Evolutionary conservation across 2,113 vertebrate genomes (phyloP).

Genomic region (Pleuronectes platessa): DNA sequence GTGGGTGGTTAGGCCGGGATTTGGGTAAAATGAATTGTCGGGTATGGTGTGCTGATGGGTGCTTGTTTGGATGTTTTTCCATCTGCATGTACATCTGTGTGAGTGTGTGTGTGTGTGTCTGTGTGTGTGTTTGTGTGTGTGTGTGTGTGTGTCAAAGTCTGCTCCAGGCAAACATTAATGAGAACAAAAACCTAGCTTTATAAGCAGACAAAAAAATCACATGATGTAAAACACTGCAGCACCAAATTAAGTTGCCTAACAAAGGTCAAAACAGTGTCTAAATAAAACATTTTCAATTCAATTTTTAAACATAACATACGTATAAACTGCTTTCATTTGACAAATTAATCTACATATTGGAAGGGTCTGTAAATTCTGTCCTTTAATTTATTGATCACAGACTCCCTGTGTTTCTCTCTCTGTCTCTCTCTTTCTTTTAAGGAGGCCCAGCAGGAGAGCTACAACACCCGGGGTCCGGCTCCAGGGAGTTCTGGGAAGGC

Average conservation of each 20-base stretch:
- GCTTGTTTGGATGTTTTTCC: slow-evolving; percentile 53
- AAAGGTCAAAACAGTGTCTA: not conserved
- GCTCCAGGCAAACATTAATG: not conserved
- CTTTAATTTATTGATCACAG: not conserved
- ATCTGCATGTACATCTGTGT: slow-evolving; percentile 15
- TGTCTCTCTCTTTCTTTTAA: slow-evolving; percentile 48
- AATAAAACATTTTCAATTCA: not conserved
- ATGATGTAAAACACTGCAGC: not conserved
- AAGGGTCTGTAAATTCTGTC: not conserved
- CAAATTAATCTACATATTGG: not conserved
- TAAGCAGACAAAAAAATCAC: not conserved
- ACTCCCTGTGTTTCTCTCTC: slow-evolving; percentile 8
- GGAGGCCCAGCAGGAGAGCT: slow-evolving; percentile 93
- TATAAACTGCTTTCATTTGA: not conserved
- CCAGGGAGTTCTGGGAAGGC: slow-evolving; percentile 89
- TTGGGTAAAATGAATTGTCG: slow-evolving; percentile 67
- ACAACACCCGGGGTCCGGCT: slow-evolving; percentile 87
- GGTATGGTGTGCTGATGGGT: slow-evolving; percentile 49
- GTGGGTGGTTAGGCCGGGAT: slow-evolving; percentile 69
- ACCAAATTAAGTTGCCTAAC: not conserved
- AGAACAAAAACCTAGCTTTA: not conserved
- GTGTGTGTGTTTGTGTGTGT: slow-evolving; percentile 1
- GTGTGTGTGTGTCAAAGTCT: not conserved
- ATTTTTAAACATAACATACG: not conserved
- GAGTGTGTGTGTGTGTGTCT: slow-evolving; percentile 12